Evolutionary conservation across 2,888 invertebrate genomes (phyloP).

Genomic region (Hypolimnas misippus): DNA sequence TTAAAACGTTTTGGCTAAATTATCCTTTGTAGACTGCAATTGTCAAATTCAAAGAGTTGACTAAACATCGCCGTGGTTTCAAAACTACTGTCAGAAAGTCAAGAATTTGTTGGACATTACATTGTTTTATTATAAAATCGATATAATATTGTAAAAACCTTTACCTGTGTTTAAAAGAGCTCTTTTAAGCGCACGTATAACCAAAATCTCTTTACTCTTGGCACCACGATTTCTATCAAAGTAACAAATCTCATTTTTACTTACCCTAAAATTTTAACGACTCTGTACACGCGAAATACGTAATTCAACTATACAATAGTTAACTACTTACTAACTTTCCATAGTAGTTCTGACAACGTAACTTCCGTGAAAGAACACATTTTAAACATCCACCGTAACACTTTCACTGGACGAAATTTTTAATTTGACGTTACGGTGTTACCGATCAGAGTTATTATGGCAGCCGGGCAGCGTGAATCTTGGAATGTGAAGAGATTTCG

Average conservation of each 20-base stretch:
- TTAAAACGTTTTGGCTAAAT: not conserved
- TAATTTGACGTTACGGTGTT: conserved; percentile 30
- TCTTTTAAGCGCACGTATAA: not conserved
- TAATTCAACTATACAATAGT: not conserved
- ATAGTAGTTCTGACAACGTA: conserved; percentile 29
- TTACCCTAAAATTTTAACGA: too few relatives aligned
- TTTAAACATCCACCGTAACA: conserved; percentile 24
- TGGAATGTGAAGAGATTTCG: conserved; percentile 1
- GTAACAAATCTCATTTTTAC: not conserved
- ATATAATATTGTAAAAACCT: too few relatives aligned
- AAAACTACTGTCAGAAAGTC: too few relatives aligned
- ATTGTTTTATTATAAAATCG: too few relatives aligned
- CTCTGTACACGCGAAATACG: not conserved
- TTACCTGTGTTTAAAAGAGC: not conserved
- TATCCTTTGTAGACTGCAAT: too few relatives aligned
- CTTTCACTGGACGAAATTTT: conserved; percentile 42
- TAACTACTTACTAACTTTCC: conserved; percentile 32
- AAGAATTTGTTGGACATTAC: too few relatives aligned
- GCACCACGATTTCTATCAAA: not conserved
- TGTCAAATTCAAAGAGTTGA: too few relatives aligned
- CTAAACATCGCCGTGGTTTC: too few relatives aligned
- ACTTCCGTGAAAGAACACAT: conserved; percentile 32
- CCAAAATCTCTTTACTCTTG: not conserved
- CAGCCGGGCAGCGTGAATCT: not conserved
- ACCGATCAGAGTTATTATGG: conserved; percentile 11